Base-by-base conservation (phyloP, 2,113 vertebrate species). In the Gallinago undulata region DNA sequence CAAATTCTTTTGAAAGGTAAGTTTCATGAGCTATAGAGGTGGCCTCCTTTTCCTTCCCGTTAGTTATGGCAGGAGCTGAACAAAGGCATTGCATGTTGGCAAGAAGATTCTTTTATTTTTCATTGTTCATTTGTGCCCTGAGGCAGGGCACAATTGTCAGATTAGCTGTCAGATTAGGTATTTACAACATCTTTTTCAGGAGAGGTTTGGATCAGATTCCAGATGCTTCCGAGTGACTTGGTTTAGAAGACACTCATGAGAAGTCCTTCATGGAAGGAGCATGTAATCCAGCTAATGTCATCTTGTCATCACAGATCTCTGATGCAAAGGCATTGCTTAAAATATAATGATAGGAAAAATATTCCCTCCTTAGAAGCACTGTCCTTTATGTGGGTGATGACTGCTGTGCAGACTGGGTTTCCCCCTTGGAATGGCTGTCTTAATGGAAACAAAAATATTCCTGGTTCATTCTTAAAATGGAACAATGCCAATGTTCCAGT, bases 41-140 rank as follows among this genome's bases (percentile, higher is more conserved):
- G 48, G 55, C 84, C 66, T 96, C 94, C 77, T 91, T 94, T 96
- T 96, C 94, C 91, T 97, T 95, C 91, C 91, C 6, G 6, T 69
- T 48, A n/a, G 69, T 78, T 86, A 62, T 79, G 89, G 81, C 70
- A 93, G 57, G 50, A 93, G 81, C 81, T 69, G 66, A 95, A 96
- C 57, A 96, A 93, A 82, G 63, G 25, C 35, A 12, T 11, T 72
- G 43, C 53, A 19, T 60, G 30, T 37, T 82, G 74, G 62, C 91
- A 89, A 72, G 66, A 81, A 84, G 30, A 56, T 59, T 63, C 39
- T 73, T 73, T 33, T 48, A 21, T 60, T 89, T 69, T 89, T 51
- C 47, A 35, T 51, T 45, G 53, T 70, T 93, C 28, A 1, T 55
- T 93, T 84, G 59, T 85, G 78, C 85, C 87, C 66, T 22, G 43